Conservation (phyloP, 2,888 invertebrate species). For the Chloroclystis v-ata region DNA sequence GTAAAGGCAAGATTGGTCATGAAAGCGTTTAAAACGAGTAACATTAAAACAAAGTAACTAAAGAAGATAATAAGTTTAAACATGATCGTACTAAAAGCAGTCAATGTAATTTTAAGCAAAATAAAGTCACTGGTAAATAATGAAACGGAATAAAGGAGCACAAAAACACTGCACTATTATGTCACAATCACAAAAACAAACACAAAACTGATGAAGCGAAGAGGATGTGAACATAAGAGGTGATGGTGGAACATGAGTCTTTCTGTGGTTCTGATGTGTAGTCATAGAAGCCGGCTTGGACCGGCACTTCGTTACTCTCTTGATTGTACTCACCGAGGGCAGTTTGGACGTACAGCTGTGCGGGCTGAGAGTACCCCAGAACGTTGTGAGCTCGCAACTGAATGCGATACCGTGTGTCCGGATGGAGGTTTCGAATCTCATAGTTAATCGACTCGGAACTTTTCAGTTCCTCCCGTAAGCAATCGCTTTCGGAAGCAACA, state of each 20-base stretch:
- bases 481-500: constrained; percentile 72
- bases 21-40: constrained; percentile 30
- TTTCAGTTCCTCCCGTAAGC: constrained; percentile 79
- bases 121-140: constrained; percentile 35
- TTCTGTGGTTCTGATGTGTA: constrained; percentile 59
- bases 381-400: constrained; percentile 91
- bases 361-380: constrained; percentile 89
- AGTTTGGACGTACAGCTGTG: constrained; percentile 88
- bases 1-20: constrained; percentile 42
- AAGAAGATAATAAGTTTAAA: constrained; percentile 37
- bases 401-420: constrained; percentile 90
- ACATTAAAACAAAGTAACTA: constrained; percentile 27
- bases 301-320: constrained; percentile 67
- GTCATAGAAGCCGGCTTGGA: constrained; percentile 72
- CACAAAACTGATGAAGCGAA: constrained; percentile 50
- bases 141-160: constrained; percentile 37
- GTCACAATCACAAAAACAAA: constrained; percentile 58
- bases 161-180: constrained; percentile 44
- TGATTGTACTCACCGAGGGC: constrained; percentile 88
- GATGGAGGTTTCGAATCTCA: constrained; percentile 82
- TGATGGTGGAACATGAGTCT: constrained; percentile 51
- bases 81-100: constrained; percentile 36
- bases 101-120: constrained; percentile 42
- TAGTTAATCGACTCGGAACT: constrained; percentile 81
- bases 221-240: constrained; percentile 50